Conservation (phyloP, 2,888 invertebrate genomes). For the Tipula lateralis region DNA sequence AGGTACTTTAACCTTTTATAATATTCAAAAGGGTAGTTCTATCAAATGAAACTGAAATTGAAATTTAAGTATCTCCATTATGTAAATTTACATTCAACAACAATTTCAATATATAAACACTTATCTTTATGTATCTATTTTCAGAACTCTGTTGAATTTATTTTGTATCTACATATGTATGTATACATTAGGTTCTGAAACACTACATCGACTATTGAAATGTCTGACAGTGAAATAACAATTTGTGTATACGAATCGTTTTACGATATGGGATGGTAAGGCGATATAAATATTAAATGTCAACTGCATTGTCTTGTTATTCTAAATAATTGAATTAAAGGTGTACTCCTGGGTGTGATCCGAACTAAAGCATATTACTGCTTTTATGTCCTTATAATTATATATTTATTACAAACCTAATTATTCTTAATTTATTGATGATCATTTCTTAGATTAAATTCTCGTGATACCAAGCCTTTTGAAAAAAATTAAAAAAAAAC, state of each 20-base stretch:
- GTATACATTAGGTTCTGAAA: neutral
- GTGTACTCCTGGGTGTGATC: neutral
- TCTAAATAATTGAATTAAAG: neutral
- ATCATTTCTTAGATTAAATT: neutral
- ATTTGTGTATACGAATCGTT: neutral
- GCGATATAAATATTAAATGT: too few species aligned
- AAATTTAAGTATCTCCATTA: neutral
- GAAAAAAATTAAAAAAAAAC: too few species aligned
- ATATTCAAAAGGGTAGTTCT: neutral
- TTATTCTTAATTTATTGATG: neutral
- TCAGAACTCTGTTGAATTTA: neutral
- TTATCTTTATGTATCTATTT: neutral
- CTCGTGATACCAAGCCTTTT: neutral
- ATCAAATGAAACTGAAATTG: neutral
- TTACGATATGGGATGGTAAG: neutral
- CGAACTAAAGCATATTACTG: neutral
- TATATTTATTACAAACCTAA: neutral
- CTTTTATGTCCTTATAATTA: neutral
- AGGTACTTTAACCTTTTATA: neutral
- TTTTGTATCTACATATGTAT: neutral
- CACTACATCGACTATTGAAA: neutral
- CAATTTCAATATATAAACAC: neutral
- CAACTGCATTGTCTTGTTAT: too few species aligned
- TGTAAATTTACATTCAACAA: neutral
- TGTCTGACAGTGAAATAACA: neutral